These are phyloP conservation scores for Misgurnus mizolepis DNA, from an alignment of 2,113 vertebrate species.

Conservation along the genomic window DNA sequence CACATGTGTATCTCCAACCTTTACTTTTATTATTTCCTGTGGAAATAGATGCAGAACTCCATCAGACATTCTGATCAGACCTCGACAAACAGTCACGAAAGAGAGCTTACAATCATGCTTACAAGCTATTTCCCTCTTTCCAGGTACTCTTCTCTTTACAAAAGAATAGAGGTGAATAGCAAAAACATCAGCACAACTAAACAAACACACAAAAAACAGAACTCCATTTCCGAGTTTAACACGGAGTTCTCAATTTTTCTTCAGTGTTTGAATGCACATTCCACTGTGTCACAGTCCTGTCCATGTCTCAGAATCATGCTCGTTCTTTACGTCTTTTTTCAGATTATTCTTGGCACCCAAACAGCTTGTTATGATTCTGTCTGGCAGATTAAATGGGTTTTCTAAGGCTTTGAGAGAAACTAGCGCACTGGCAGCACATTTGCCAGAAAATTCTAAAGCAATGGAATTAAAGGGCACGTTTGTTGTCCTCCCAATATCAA, in stretches of 20 bases:
- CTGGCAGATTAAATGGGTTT: slow-evolving; percentile 8
- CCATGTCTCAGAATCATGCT: background rate
- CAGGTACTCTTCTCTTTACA: background rate
- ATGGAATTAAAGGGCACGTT: background rate
- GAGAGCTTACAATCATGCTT: background rate
- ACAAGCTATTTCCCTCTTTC: background rate
- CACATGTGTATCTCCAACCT: background rate
- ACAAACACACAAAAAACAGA: background rate
- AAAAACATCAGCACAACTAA: background rate
- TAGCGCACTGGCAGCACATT: background rate
- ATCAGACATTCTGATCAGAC: slow-evolving; percentile 4
- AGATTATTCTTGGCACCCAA: slow-evolving; percentile 7
- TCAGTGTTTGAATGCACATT: background rate
- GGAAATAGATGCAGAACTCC: slow-evolving; percentile 1
- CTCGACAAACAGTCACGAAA: slow-evolving; percentile 1
- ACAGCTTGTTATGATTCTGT: slow-evolving; percentile 11
- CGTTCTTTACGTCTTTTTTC: slow-evolving; percentile 1
- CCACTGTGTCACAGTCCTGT: background rate
- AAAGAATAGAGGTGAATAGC: background rate
- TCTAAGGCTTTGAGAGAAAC: background rate
- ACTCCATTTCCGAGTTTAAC: background rate
- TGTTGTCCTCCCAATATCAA: background rate
- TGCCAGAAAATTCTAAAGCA: background rate
- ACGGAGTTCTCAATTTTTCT: background rate
- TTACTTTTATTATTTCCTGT: background rate